Evolutionary conservation across 2,888 invertebrate species (phyloP), one percentile per base, ranked within the genome.

Genomic region (Willowsia nigromaculata): DNA sequence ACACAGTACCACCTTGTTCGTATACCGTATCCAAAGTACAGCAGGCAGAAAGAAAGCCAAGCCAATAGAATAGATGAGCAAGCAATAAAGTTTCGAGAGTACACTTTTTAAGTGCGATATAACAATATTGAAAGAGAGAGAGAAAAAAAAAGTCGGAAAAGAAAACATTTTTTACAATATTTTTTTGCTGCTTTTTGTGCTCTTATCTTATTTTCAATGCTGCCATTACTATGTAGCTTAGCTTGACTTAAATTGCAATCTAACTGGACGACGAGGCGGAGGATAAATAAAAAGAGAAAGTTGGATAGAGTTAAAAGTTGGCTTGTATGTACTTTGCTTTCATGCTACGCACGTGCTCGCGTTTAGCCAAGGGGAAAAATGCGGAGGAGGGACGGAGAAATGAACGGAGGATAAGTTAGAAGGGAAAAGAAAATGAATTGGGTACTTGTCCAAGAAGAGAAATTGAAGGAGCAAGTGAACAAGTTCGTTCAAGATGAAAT

Each of bases 1-100:
- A 30, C 68, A n/a, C n/a, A n/a, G n/a, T 22, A 22, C 37, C 18
- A n/a, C 33, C 18, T 59, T 59, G 59, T 13, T 27, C 27, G 15
- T 59, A 11, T 53, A 53, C 4, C 53, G 59, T 59, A 59, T 1
- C 11, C n/a, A 53, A 53, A n/a, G 25, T 37, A 30, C 15, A 76
- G n/a, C 53, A 68, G 43, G 22, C 22, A 27, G 33, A 82, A 43
- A 33, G 62, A 65, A 56, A 74, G 30, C 30, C 85, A 62, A 76
- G 30, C 47, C 74, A 76, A 76, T 76, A 47, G 74, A 76, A 76
- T 85, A 85, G 85, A 85, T 76, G 85, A 85, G 76, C 76, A 53
- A 76, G 76, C 62, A 85, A 85, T 85, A 85, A 85, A 85, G 71
- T 85, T 76, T 85, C 62, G 18, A 27, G 84, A 84, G 53, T 56